Base-by-base conservation (phyloP, 2,888 invertebrate species). In the Aromia moschata region DNA sequence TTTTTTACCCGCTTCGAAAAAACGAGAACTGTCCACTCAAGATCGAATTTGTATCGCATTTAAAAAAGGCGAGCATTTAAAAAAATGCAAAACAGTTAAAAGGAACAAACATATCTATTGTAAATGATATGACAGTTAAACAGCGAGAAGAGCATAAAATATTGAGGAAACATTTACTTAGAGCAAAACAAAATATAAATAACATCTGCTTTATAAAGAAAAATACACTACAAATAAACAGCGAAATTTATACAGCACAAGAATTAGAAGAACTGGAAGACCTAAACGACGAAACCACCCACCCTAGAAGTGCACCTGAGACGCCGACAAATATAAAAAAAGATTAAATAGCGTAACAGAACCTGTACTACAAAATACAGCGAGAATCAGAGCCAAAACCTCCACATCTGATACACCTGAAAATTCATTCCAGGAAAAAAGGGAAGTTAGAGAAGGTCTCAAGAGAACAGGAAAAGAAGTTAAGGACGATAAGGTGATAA, bases 1-100 rank as follows among this genome's bases (percentile, higher is more conserved):
- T n/a, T n/a, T n/a, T n/a, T n/a, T n/a, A n/a, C n/a, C n/a, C n/a
- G n/a, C n/a, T n/a, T n/a, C n/a, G n/a, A n/a, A n/a, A 38, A 38
- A 14, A 1, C 14, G 14, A n/a, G 9, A 20, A 43, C 11, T 10
- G 20, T 10, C 20, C 43, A n/a, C 11, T 43, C 5, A 43, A 43
- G 9, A n/a, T 20, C 5, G 20, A 43, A 20, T 43, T 43, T 43
- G 20, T 43, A 20, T n/a, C 20, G n/a, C 11, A 20, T 20, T 43
- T 43, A 11, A 17, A 12, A 11, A 43, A 43, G 11, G 3, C 11
- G 5, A 1, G 11, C 18, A 20, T 43, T n/a, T 4, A 20, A 43
- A 43, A 17, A 5, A 43, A 43, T 9, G 7, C 11, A 2, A 4
- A 3, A 7, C 18, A 43, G 11, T 11, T 43, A 20, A 43, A 43